These are phyloP conservation scores for Enteromius mattozi DNA, from an alignment of 2,797 vertebrate species.

Conservation along the genomic window DNA sequence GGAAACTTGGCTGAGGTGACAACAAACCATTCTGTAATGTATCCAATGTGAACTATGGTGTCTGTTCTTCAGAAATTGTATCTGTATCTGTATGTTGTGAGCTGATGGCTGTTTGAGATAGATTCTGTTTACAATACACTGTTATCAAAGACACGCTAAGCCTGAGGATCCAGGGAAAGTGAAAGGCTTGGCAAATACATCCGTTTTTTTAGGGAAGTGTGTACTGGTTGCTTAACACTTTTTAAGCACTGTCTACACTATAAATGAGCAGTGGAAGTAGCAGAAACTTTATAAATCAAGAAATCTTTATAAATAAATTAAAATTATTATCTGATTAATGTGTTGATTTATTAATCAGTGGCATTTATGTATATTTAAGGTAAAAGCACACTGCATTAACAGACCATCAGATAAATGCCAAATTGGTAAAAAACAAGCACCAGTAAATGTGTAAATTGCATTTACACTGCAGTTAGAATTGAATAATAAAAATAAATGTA, in stretches of 20 bases:
- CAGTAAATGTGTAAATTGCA: background rate
- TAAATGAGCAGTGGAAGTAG: background rate
- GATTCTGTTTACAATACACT: background rate
- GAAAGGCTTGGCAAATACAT: constrained; percentile 17
- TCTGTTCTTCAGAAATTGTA: constrained; percentile 2
- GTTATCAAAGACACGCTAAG: constrained; percentile 33
- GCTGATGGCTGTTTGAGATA: background rate
- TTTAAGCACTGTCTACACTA: background rate
- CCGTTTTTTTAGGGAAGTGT: constrained; percentile 20
- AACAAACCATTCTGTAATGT: background rate
- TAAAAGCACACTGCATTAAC: background rate
- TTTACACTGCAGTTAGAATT: background rate
- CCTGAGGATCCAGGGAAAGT: constrained; percentile 12
- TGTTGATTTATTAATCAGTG: background rate
- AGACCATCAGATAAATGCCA: background rate
- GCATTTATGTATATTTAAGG: background rate
- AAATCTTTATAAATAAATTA: background rate
- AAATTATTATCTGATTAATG: too few relatives aligned
- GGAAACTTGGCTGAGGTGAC: constrained; percentile 18
- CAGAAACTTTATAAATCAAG: background rate
- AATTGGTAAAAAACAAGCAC: background rate
- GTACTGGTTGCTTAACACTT: constrained; percentile 10
- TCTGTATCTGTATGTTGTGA: constrained; percentile 13
- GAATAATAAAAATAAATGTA: background rate
- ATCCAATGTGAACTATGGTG: constrained; percentile 6